Conservation (phyloP, 2,113 vertebrate genomes). For the Halcyon senegalensis region DNA sequence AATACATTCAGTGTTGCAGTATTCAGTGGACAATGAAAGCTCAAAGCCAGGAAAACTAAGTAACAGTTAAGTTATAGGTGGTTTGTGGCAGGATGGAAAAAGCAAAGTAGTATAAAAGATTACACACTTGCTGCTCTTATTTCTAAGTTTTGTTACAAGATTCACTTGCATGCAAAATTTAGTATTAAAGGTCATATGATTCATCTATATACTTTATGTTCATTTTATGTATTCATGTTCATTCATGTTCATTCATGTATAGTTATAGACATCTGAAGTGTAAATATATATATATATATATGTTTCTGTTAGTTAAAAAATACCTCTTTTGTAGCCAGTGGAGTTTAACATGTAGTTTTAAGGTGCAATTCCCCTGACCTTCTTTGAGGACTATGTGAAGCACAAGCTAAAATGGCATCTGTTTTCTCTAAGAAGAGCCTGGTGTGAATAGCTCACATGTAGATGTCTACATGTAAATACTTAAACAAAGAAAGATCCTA, state of each 20-base stretch:
- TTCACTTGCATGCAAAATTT: neutral
- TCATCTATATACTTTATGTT: neutral
- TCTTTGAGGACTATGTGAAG: neutral
- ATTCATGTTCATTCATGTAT: neutral
- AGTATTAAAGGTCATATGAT: neutral
- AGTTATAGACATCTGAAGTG: neutral
- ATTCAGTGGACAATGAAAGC: conserved; percentile 16
- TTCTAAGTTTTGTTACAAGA: neutral
- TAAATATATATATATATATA: neutral
- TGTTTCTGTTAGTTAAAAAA: neutral
- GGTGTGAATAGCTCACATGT: neutral
- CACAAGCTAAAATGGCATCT: neutral
- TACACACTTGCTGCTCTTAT: neutral
- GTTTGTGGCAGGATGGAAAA: neutral
- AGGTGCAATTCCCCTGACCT: neutral
- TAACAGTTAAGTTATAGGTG: neutral
- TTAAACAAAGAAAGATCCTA: neutral
- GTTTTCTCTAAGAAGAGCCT: neutral
- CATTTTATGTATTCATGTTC: too few relatives aligned
- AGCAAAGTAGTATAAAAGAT: neutral
- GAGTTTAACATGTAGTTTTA: neutral
- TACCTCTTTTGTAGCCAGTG: neutral
- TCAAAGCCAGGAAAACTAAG: neutral
- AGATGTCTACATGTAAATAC: neutral
- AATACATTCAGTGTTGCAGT: neutral